Evolutionary conservation across 1,140 invertebrate genomes (phyloP).

Genomic region (Sarcophaga peregrina): DNA sequence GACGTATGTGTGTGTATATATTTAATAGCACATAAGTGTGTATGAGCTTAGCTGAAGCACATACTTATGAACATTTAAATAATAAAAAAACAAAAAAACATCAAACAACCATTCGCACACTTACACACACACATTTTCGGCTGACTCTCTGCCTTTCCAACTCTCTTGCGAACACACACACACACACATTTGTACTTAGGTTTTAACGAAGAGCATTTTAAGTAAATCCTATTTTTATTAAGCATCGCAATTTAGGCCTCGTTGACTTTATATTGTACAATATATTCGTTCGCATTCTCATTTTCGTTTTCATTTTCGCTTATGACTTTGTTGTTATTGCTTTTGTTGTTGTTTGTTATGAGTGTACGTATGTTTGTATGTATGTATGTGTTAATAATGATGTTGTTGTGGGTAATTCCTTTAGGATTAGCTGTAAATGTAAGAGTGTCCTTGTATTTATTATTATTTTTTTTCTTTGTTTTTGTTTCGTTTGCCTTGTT

Average conservation of each 20-base stretch:
- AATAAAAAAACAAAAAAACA: too few species aligned
- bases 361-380: too few species aligned
- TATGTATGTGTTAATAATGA: not conserved
- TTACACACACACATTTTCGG: too few species aligned
- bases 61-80: not conserved
- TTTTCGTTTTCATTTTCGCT: not conserved
- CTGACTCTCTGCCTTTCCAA: not conserved
- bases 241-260: slow-evolving; percentile 51
- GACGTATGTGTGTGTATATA: not conserved
- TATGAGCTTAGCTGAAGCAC: not conserved
- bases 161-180: not conserved
- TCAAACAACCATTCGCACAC: too few species aligned
- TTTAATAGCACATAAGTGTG: not conserved
- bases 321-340: not conserved
- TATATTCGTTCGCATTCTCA: not conserved
- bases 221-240: slow-evolving; percentile 55
- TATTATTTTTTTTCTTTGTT: too few species aligned
- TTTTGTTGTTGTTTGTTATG: not conserved
- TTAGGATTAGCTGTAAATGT: slow-evolving; percentile 37
- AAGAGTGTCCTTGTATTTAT: slow-evolving; percentile 18
- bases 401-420: slow-evolving; percentile 53
- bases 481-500: not conserved
- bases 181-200: not conserved
- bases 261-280: slow-evolving; percentile 37
- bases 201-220: not conserved